Evolutionary conservation across 2,888 invertebrate genomes (phyloP), one percentile per base, ranked within the genome.

Genomic region (Psylliodes chrysocephalus): DNA sequence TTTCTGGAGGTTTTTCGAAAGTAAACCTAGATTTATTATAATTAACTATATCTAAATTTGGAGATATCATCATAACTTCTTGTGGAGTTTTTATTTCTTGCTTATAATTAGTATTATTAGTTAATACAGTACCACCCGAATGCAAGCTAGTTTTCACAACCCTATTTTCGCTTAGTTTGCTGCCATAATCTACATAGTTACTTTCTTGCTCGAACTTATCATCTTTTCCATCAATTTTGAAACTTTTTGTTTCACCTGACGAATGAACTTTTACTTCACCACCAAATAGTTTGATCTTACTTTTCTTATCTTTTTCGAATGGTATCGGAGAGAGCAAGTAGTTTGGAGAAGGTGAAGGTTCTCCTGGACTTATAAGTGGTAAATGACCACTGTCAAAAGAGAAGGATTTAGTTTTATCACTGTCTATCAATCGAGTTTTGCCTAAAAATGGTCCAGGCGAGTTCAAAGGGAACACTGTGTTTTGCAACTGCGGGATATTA

Each of bases 391-490:
- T 79, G 55, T 83, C 83, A 64, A 81, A 83, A 0, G 82, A 82
- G 69, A 82, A 82, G 6, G 82, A 82, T 69, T 82, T 82, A 33
- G 65, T 76, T 71, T 83, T 83, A 55, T 83, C 82, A 38, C 78
- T 77, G 30, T 94, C 93, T 12, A 94, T 91, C 33, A 94, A 83
- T 52, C 93, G 87, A 1, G 94, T 94, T 76, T 91, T 92, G 3
- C 94, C 94, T 18, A 94, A 84, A 67, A 93, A 83, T 0, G 94
- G 94, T 0, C 94, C 94, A 0, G 94, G 94, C 2, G 93, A 93
- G 42, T 92, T 92, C 47, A 92, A 81, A 0, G 92, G 91, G 42
- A 82, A 83, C 17, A 79, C 73, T 2, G 79, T 73, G 57, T 78
- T 79, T 63, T 79, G 81, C 63, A 81, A 73, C 55, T 81, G 80